Base-by-base conservation (phyloP, 1,140 invertebrate genomes). In the Solen grandis region DNA sequence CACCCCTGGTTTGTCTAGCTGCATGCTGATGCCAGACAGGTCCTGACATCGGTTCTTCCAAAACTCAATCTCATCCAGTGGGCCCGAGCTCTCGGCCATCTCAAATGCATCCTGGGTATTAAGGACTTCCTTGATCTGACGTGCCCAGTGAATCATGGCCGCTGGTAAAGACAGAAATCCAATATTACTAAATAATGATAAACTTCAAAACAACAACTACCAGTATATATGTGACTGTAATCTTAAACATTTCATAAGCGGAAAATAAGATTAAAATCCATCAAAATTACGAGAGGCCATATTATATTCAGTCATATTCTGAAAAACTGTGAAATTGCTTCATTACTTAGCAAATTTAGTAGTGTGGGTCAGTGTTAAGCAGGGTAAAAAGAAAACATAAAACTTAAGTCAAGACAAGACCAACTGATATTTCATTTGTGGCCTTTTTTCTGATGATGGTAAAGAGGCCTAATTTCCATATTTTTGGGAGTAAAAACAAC, bases 1-100 rank as follows among this genome's bases (percentile, higher is more conserved):
- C 0, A 97, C 94, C 35, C 94, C 94, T 5, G 94, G 91, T 82
- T 95, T 95, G 57, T 95, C 93, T 13, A 97, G 90, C 92, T 98
- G 97, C 27, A 94, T 93, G 36, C 94, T 93, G 22, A 98, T 92
- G 10, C 95, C 95, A 65, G 94, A 94, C 10, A 98, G 92, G 91
- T 97, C 97, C 87, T 96, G 94, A 92, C 95, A 95, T 91, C 96
- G 93, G 88, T 96, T 96, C 85, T 95, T 93, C 97, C 97, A 97
- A 92, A 97, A 97, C 77, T 96, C 94, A 87, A 96, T 96, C 93
- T 97, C 96, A 88, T 97, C 96, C n/a, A 94, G 93, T 0, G 96
- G 95, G 41, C 95, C 95, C n/a, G 95, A 90, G 22, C 96, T 92
- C 86, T 96, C 95, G 60, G 95, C 94, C 36, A 94, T 93, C 8